Percentiles rank a stretch among this genome's conserved stretches.
phyloP scores from a whole-genome alignment of 2,888 invertebrate species.

The Laspeyria flexula region DNA sequence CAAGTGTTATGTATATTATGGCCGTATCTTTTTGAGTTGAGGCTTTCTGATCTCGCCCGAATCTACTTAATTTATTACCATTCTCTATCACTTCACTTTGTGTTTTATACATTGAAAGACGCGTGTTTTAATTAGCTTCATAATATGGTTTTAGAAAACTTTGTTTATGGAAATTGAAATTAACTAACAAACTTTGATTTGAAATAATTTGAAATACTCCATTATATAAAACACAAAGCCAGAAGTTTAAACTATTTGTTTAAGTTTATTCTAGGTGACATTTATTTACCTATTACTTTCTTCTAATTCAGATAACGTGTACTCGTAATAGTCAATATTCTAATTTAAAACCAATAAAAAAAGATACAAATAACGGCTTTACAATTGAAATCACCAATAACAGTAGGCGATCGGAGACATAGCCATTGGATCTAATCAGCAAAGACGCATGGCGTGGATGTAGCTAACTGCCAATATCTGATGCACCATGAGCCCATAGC shows the following conservation, averaged over 20 bases:
- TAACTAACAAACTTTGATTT: too few species aligned
- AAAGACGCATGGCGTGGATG: conserved; percentile 74
- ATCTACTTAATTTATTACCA: background rate
- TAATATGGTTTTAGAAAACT: too few species aligned
- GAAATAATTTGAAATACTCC: too few species aligned
- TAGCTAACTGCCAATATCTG: conserved; percentile 83
- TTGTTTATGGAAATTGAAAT: too few species aligned
- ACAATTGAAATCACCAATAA: conserved; percentile 73
- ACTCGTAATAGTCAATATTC: conserved; percentile 18
- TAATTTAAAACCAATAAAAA: conserved; percentile 39
- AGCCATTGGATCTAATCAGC: conserved; percentile 69
- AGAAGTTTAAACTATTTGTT: too few species aligned
- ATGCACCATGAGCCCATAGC: conserved; percentile 73
- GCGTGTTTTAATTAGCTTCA: too few species aligned
- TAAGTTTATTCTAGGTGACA: too few species aligned
- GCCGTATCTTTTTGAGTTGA: background rate
- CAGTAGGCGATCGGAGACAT: conserved; percentile 32
- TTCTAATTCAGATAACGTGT: too few species aligned
- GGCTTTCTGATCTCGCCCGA: too few species aligned
- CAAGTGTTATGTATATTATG: background rate
- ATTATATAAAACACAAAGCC: too few species aligned
- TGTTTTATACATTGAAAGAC: background rate
- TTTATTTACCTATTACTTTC: too few species aligned
- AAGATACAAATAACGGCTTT: conserved; percentile 51
- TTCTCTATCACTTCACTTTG: background rate